Conservation (phyloP, 2,113 vertebrate genomes). For the Cisticola juncidis region DNA sequence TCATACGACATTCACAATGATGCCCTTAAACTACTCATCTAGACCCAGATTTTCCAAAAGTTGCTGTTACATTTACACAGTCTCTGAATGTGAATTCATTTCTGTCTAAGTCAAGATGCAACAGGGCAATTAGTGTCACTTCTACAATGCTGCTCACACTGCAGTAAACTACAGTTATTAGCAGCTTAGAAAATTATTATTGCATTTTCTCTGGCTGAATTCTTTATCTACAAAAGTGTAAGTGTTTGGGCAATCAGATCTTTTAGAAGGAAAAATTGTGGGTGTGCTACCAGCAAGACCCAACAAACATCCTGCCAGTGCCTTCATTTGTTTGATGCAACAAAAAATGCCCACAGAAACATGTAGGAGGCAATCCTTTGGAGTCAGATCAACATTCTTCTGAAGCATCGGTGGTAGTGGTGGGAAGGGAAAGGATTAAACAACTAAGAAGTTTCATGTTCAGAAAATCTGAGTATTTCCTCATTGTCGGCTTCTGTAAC, state of each 20-base stretch:
- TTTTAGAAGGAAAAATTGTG: conserved; percentile 20
- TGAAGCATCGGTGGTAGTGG: background rate
- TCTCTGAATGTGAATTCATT: background rate
- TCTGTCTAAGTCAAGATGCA: background rate
- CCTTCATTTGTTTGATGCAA: conserved; percentile 29
- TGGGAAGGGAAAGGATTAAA: background rate
- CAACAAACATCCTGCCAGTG: background rate
- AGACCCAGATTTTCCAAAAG: background rate
- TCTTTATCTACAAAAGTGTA: conserved; percentile 47
- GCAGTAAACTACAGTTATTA: conserved; percentile 26
- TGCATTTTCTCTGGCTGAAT: conserved; percentile 47
- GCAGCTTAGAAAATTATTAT: conserved; percentile 33
- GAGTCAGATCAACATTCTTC: conserved; percentile 4
- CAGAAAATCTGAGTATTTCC: background rate
- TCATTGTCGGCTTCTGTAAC: background rate
- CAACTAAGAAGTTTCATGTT: background rate
- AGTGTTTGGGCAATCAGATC: conserved; percentile 27
- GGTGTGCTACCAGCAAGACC: conserved; percentile 6
- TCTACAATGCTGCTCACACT: background rate
- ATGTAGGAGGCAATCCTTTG: conserved; percentile 22
- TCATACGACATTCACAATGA: background rate
- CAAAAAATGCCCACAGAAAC: background rate
- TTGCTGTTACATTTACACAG: background rate
- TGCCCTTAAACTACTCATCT: background rate
- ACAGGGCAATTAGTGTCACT: background rate